Percentiles rank a stretch among this genome's conserved stretches.
Evolutionary conservation across 2,113 vertebrate species (phyloP).

Genomic region (Macquaria ambigua): DNA sequence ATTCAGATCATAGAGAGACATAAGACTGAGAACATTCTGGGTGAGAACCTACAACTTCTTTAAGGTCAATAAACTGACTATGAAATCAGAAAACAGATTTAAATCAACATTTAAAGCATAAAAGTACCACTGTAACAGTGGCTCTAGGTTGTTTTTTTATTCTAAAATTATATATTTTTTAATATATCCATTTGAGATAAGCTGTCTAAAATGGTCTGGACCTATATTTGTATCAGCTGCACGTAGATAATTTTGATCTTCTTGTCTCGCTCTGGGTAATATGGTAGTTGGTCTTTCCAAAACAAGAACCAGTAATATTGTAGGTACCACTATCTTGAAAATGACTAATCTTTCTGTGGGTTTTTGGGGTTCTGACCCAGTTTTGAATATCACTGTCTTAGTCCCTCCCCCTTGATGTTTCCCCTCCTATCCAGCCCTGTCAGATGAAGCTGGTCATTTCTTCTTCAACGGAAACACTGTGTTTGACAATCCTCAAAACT

Average conservation of each 20-base stretch:
- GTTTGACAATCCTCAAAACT: slow-evolving; percentile 92
- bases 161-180: not conserved
- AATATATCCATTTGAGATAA: not conserved
- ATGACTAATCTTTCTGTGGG: not conserved
- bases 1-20: slow-evolving; percentile 93
- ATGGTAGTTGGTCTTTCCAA: not conserved
- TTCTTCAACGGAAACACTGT: slow-evolving; percentile 92
- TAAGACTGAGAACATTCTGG: slow-evolving; percentile 92
- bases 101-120: not conserved
- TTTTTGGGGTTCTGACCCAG: not conserved
- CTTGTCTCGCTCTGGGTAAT: not conserved
- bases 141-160: not conserved
- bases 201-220: not conserved
- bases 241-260: not conserved
- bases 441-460: slow-evolving; percentile 90
- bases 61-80: slow-evolving; percentile 74
- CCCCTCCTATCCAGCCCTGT: slow-evolving; percentile 82
- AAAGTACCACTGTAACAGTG: no score
- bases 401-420: not conserved
- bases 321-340: not conserved
- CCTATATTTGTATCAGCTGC: not conserved
- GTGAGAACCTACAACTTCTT: slow-evolving; percentile 79
- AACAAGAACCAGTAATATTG: slow-evolving; percentile 1
- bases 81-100: slow-evolving; percentile 46
- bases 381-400: slow-evolving; percentile 11